These are phyloP conservation scores for Melangyna quadrimaculata DNA, from an alignment of 2,888 invertebrate genomes.

Conservation along the genomic window DNA sequence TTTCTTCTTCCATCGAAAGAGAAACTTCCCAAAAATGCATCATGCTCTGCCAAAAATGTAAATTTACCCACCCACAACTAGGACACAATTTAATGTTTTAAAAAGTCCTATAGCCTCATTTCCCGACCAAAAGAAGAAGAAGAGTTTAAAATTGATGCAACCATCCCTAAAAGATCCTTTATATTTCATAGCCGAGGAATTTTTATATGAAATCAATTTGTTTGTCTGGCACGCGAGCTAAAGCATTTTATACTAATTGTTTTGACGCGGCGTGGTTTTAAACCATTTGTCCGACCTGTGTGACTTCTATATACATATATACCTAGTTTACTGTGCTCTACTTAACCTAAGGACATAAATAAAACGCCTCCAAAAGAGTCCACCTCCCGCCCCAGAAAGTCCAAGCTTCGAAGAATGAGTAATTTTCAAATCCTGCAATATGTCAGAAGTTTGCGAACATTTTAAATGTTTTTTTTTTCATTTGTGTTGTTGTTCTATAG, in stretches of 20 bases:
- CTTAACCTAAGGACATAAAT: slow-evolving; percentile 56
- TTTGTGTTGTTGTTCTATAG: background rate
- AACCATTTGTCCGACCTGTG: slow-evolving; percentile 66
- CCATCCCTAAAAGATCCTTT: background rate
- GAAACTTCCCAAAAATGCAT: background rate
- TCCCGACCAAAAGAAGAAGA: background rate
- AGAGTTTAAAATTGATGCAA: background rate
- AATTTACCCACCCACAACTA: slow-evolving; percentile 4
- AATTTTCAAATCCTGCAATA: slow-evolving; percentile 71
- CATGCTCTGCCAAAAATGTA: slow-evolving; percentile 19
- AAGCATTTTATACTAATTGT: slow-evolving; percentile 65
- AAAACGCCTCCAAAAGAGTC: slow-evolving; percentile 29
- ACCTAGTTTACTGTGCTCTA: slow-evolving; percentile 43
- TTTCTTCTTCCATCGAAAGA: background rate
- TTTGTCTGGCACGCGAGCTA: slow-evolving; percentile 57
- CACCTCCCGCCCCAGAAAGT: slow-evolving; percentile 30
- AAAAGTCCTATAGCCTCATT: slow-evolving; percentile 49
- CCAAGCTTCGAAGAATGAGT: slow-evolving; percentile 45
- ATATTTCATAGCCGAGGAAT: background rate
- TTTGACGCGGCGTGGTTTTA: slow-evolving; percentile 67
- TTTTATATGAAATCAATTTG: slow-evolving; percentile 64
- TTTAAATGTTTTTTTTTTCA: slow-evolving; percentile 46
- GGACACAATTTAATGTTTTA: background rate
- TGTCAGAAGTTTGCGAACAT: slow-evolving; percentile 69
- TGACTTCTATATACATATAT: slow-evolving; percentile 27